phyloP scores from a whole-genome alignment of 2,797 vertebrate genomes.

The Notolepis coatsorum region DNA sequence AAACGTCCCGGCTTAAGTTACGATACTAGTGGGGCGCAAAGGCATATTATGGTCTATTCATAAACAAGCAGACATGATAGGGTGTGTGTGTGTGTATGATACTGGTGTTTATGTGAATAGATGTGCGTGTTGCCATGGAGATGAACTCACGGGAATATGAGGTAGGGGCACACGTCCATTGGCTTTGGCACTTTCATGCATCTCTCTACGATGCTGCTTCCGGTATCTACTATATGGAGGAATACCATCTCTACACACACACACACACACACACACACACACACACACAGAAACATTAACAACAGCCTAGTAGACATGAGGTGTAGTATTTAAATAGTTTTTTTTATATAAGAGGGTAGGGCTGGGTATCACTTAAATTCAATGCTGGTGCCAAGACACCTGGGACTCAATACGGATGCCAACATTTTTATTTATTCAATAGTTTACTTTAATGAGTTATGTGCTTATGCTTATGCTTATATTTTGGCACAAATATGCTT shows the following conservation, averaged over 20 bases:
- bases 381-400: too few relatives aligned
- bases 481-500: too few relatives aligned
- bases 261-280: conserved; percentile 1
- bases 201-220: conserved; percentile 95
- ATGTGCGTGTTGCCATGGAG: too few relatives aligned
- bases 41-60: not conserved
- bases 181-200: conserved; percentile 97
- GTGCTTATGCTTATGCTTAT: too few relatives aligned
- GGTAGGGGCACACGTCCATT: conserved; percentile 95
- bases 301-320: not conserved
- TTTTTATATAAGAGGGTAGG: too few relatives aligned
- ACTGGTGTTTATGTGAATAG: not conserved
- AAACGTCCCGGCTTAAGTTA: too few relatives aligned
- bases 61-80: conserved; percentile 61
- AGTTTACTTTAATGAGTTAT: too few relatives aligned
- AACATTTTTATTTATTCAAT: too few relatives aligned
- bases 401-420: too few relatives aligned
- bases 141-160: conserved; percentile 96
- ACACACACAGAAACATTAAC: conserved; percentile 4
- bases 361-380: too few relatives aligned
- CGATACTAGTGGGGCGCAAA: too few relatives aligned
- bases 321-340: not conserved
- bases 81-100: conserved; percentile 16
- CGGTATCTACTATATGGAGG: conserved; percentile 92
- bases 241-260: conserved; percentile 88